These are phyloP conservation scores for Neodiprion fabricii DNA, from an alignment of 1,140 invertebrate species.

Conservation along the genomic window DNA sequence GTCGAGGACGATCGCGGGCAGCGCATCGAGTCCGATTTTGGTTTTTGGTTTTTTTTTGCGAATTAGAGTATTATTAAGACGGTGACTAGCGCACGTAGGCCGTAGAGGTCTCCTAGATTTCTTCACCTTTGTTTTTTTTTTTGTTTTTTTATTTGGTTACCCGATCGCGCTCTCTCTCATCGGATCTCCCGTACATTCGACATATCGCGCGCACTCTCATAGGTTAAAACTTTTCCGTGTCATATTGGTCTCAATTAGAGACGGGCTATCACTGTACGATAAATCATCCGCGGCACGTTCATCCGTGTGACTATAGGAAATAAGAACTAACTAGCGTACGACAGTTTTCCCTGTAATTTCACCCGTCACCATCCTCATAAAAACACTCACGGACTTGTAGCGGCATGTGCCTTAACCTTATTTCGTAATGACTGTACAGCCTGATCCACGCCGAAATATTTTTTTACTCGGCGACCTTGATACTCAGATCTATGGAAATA, in stretches of 20 bases:
- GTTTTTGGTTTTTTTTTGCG: too few species aligned
- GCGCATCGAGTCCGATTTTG: too few species aligned
- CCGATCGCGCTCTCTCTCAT: neutral
- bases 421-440: conserved; percentile 19
- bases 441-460: conserved; percentile 19
- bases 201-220: neutral
- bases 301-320: neutral
- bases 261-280: neutral
- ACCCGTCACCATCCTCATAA: neutral
- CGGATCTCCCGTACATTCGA: neutral
- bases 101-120: too few species aligned
- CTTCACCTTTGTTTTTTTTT: too few species aligned
- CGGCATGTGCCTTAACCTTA: conserved; percentile 19
- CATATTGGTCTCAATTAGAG: neutral
- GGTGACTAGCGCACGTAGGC: too few species aligned
- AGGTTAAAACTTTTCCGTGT: neutral
- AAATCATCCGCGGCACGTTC: neutral
- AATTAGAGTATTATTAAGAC: too few species aligned
- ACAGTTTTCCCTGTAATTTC: neutral
- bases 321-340: neutral
- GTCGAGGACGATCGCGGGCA: too few species aligned
- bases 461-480: conserved; percentile 23
- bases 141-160: neutral
- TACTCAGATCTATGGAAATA: conserved; percentile 27
- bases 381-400: conserved; percentile 6